Evolutionary conservation across 2,113 vertebrate species (phyloP).

Genomic region (Grammomys dolichurus): DNA sequence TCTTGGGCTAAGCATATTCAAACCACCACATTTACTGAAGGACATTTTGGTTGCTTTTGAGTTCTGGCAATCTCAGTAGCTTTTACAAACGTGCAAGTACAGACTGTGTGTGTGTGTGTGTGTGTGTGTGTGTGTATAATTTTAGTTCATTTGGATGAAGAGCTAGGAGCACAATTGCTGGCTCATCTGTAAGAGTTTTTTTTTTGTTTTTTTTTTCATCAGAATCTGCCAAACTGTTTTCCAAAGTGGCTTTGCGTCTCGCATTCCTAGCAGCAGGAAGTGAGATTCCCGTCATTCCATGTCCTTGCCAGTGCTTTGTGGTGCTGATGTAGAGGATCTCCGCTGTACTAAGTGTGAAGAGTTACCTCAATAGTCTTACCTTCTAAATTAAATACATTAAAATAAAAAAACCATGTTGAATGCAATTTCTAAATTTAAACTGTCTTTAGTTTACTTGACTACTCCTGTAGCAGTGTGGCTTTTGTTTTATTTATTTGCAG

Average conservation of each 20-base stretch:
- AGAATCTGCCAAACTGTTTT: background rate
- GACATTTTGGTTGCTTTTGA: background rate
- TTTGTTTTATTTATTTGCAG: background rate
- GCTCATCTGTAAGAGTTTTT: too few relatives aligned
- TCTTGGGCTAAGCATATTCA: too few relatives aligned
- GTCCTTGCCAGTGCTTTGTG: background rate
- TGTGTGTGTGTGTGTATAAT: background rate
- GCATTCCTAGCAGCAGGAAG: background rate
- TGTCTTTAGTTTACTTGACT: background rate
- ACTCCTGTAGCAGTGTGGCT: background rate
- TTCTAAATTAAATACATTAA: background rate
- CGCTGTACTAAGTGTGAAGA: background rate
- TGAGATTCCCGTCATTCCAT: background rate
- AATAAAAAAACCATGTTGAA: background rate
- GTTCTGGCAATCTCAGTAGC: background rate
- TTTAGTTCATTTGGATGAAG: background rate
- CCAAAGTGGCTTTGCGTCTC: background rate
- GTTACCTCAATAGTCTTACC: background rate
- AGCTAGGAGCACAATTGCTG: background rate
- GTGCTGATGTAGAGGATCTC: background rate
- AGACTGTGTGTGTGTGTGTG: background rate
- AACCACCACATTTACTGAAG: background rate
- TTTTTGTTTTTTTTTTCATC: background rate
- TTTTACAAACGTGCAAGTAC: background rate
- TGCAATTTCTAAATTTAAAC: background rate